Percentiles rank a stretch among this genome's conserved stretches.
Conservation (phyloP, 2,888 invertebrate genomes). For the Thera britannica region DNA sequence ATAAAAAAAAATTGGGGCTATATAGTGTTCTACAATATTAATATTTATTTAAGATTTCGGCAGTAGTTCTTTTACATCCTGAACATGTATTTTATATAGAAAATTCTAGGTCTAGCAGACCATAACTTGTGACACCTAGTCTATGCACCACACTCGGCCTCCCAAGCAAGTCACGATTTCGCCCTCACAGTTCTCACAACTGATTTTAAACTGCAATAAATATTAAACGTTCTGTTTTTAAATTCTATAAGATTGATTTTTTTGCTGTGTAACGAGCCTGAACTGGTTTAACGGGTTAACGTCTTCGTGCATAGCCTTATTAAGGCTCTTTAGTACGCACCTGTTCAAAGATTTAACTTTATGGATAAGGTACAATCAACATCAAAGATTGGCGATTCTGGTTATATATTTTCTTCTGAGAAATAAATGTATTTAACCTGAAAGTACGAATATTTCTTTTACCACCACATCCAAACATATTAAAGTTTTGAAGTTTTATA, state of each 20-base stretch:
- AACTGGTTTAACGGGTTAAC: slow-evolving; percentile 19
- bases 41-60: too few relatives aligned
- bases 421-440: too few relatives aligned
- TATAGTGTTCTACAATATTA: too few relatives aligned
- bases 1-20: too few relatives aligned
- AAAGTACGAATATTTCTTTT: too few relatives aligned
- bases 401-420: too few relatives aligned
- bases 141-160: slow-evolving; percentile 3
- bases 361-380: background rate
- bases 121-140: slow-evolving; percentile 3
- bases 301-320: background rate
- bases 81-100: background rate
- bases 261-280: slow-evolving; percentile 17
- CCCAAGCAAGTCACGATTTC: slow-evolving; percentile 27
- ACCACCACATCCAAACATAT: too few relatives aligned
- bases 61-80: too few relatives aligned
- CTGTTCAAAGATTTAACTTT: background rate
- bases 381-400: too few relatives aligned
- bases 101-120: background rate
- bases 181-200: slow-evolving; percentile 4
- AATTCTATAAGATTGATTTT: slow-evolving; percentile 20
- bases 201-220: slow-evolving; percentile 22
- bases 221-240: slow-evolving; percentile 12
- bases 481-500: too few relatives aligned
- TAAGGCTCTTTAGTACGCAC: slow-evolving; percentile 1